These are phyloP conservation scores for Epizoanthus stellaris DNA, from an alignment of 92 coral and sea anemone genomes.

Conservation along the genomic window DNA sequence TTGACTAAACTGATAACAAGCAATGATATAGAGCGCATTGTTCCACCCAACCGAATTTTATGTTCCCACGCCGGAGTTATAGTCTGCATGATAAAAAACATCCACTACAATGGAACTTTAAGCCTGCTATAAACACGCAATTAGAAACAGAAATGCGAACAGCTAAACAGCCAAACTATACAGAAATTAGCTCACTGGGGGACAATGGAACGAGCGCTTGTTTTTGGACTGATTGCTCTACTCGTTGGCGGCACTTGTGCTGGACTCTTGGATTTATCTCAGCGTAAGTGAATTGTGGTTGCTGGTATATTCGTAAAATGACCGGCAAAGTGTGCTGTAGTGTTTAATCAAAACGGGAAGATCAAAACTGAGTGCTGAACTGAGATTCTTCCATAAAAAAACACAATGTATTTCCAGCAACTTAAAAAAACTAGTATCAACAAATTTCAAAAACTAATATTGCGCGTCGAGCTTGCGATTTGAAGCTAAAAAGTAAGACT, in stretches of 20 bases:
- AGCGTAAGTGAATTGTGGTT: background rate
- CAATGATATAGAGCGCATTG: background rate
- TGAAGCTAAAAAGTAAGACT: too few species aligned
- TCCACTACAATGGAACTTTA: background rate
- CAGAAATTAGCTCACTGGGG: background rate
- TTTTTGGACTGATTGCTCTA: background rate
- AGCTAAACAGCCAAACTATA: background rate
- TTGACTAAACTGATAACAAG: background rate
- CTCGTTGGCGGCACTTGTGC: background rate
- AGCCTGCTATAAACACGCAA: background rate
- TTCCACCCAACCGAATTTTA: background rate
- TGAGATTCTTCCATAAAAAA: too few species aligned
- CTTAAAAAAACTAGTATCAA: too few species aligned
- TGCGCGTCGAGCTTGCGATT: too few species aligned
- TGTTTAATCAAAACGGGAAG: background rate
- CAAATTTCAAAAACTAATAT: too few species aligned
- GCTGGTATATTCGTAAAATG: background rate
- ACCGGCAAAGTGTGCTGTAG: background rate
- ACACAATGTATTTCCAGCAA: too few species aligned
- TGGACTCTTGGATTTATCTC: background rate
- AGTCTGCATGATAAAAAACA: too few species aligned
- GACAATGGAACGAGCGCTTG: background rate
- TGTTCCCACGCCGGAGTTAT: background rate
- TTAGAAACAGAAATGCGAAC: background rate
- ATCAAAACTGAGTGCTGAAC: background rate